Base-by-base conservation (phyloP, 2,888 invertebrate genomes). In the Dastarcus helophoroides region DNA sequence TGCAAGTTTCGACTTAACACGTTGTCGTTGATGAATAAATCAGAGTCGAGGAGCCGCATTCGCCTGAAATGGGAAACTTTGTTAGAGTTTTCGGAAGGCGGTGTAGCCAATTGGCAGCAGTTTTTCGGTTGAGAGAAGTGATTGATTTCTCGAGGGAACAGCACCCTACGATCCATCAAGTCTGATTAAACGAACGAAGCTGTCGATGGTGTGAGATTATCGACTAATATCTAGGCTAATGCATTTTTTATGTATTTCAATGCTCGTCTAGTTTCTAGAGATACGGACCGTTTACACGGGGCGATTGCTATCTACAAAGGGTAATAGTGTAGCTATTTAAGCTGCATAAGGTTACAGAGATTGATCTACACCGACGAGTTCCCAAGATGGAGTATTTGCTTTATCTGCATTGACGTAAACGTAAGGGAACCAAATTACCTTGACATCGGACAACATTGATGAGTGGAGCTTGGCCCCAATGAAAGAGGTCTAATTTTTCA, bases 141-240 rank as follows among this genome's bases (percentile, higher is more conserved):
- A 58, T 58, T 56, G 57, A 58, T 58, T 56, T 59, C 57, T 56
- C 56, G 33, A 41, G 56, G 54, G 56, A 55, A 43, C 47, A 42
- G 41, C 53, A 44, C 52, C 53, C 53, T 48, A 46, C 50, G 45
- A 56, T 55, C 56, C 55, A 56, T 58, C 58, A 56, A 48, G 43
- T 44, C 51, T 56, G 56, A 58, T 58, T 58, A 58, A 56, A 57
- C 49, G 50, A 46, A 40, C 46, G 43, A 42, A 41, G 46, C 43
- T 46, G 48, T 42, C 47, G 46, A 51, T 51, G 48, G 47, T 46
- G 44, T 41, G 34, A 48, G 52, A 54, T 55, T 53, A 55, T 53
- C 53, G 49, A 46, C 48, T 53, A 54, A 52, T 53, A 53, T 51
- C 48, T 46, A 42, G 45, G 48, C 49, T 56, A 54, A 54, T 56